Evolutionary conservation across 1,140 invertebrate species (phyloP).

Genomic region (Samia ricini): DNA sequence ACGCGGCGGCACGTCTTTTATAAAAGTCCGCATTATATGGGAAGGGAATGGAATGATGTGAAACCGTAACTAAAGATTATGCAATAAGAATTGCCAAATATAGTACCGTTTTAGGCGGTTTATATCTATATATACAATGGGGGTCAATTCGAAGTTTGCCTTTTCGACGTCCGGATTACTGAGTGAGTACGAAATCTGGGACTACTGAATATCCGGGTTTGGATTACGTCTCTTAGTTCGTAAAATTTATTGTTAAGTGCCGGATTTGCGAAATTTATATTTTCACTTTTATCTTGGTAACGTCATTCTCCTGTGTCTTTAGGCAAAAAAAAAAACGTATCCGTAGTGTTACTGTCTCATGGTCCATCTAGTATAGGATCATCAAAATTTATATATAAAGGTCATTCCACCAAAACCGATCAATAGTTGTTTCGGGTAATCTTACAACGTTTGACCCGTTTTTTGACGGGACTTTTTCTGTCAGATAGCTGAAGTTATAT

Average conservation of each 20-base stretch:
- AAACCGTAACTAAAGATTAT: conserved; percentile 32
- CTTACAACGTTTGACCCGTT: too few relatives aligned
- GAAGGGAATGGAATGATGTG: conserved; percentile 21
- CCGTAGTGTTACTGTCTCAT: too few relatives aligned
- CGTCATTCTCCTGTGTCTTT: too few relatives aligned
- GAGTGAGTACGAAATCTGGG: conserved; percentile 16
- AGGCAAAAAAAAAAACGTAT: background rate
- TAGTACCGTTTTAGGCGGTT: conserved; percentile 18
- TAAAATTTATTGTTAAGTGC: conserved; percentile 7
- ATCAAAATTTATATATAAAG: too few relatives aligned
- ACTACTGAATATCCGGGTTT: conserved; percentile 12
- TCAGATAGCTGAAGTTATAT: too few relatives aligned
- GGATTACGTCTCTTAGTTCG: conserved; percentile 8
- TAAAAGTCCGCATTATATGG: conserved; percentile 22
- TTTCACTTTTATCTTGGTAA: background rate
- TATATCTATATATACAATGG: conserved; percentile 19
- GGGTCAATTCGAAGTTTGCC: conserved; percentile 15
- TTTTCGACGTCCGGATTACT: conserved; percentile 19
- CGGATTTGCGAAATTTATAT: conserved; percentile 8
- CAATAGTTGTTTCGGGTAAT: too few relatives aligned
- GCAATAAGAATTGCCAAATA: conserved; percentile 29
- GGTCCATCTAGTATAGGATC: too few relatives aligned
- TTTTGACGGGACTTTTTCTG: too few relatives aligned
- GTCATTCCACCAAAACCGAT: too few relatives aligned
- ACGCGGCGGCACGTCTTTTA: conserved; percentile 23